Conservation (phyloP, 1,140 invertebrate species). For the Oncopeltus fasciatus region DNA sequence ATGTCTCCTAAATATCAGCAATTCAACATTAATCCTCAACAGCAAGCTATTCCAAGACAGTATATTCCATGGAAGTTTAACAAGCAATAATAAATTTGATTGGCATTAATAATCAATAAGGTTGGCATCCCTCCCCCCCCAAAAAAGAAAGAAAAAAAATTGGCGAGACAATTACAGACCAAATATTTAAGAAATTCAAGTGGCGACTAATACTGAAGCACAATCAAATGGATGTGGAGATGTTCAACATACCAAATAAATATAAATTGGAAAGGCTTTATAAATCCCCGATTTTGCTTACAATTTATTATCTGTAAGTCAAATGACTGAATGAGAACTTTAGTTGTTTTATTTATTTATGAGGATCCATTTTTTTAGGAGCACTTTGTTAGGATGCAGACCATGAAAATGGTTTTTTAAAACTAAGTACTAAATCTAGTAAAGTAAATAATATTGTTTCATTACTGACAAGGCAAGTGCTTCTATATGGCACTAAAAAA, state of each 20-base stretch:
- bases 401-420: not conserved
- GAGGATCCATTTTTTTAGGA: not conserved
- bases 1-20: no score
- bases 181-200: not conserved
- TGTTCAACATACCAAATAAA: not conserved
- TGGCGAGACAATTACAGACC: not conserved
- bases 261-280: not conserved
- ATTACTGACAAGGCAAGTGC: not conserved
- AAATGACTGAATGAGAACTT: not conserved
- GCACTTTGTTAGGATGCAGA: not conserved
- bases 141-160: no score
- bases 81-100: no score
- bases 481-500: not conserved
- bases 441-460: not conserved
- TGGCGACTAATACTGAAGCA: not conserved
- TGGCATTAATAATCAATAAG: no score
- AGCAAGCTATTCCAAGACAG: no score
- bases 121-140: no score
- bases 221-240: not conserved
- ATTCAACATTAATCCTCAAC: no score
- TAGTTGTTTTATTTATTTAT: not conserved
- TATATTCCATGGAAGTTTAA: no score
- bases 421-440: not conserved
- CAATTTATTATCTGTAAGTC: not conserved
- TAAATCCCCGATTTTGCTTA: not conserved